A percentile compares a stretch with the other conserved stretches of the same genome.
phyloP scores from a whole-genome alignment of 2,888 invertebrate species.

The Drosophila affinis region DNA sequence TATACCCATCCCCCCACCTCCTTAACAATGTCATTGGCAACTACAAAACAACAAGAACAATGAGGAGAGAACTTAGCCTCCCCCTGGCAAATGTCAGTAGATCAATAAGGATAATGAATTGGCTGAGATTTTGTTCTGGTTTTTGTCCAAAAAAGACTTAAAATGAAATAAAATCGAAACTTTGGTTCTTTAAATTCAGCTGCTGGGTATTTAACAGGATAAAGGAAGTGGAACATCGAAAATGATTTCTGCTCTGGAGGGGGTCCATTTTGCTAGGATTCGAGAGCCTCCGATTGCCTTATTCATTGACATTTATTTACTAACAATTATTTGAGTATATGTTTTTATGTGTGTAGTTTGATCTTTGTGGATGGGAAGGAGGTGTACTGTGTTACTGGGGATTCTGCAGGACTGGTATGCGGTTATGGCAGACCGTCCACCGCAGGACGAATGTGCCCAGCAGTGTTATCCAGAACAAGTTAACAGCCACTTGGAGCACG shows the following conservation, averaged over 20 bases:
- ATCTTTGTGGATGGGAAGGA: too few relatives aligned
- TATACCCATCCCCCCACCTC: constrained; percentile 11
- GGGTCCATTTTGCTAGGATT: too few relatives aligned
- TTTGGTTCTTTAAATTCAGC: background rate
- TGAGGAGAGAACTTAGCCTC: constrained; percentile 9
- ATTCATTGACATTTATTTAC: background rate
- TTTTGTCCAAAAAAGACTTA: background rate
- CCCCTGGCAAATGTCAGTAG: constrained; percentile 19
- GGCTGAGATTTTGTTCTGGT: constrained; percentile 9
- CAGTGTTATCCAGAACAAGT: background rate
- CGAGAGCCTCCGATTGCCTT: too few relatives aligned
- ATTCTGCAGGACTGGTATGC: background rate
- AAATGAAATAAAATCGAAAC: background rate
- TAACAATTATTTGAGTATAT: background rate
- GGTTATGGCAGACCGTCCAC: background rate
- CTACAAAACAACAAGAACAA: constrained; percentile 48
- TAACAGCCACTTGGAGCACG: background rate
- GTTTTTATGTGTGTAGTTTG: too few relatives aligned
- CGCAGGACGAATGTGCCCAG: background rate
- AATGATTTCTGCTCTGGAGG: too few relatives aligned
- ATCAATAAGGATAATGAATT: constrained; percentile 48
- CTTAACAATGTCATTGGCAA: constrained; percentile 71
- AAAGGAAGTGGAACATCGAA: too few relatives aligned
- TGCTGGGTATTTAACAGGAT: too few relatives aligned
- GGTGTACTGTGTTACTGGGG: background rate